Conservation (phyloP, 2,888 invertebrate genomes). For the Plagodis dolabraria region DNA sequence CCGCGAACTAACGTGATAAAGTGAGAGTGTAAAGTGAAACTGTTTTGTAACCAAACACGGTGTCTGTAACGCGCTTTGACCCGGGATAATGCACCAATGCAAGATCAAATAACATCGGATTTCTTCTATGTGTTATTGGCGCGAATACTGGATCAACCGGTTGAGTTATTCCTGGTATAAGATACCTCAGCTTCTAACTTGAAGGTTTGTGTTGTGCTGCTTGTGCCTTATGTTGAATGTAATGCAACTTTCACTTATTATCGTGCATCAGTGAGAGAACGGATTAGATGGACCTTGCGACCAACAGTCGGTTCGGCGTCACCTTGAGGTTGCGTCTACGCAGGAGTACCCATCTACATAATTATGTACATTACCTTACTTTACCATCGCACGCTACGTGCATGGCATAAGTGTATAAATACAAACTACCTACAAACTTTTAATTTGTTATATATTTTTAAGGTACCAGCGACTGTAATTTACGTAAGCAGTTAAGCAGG, state of each 20-base stretch:
- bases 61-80: constrained; percentile 2
- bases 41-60: constrained; percentile 34
- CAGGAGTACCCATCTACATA: constrained; percentile 1
- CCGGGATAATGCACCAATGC: constrained; percentile 14
- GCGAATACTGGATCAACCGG: constrained; percentile 33
- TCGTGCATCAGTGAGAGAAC: constrained; percentile 62
- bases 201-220: constrained; percentile 29
- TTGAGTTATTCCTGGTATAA: constrained; percentile 28
- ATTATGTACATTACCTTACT: constrained; percentile 9
- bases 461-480: no score
- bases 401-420: constrained; percentile 22
- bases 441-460: no score
- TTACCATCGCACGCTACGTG: constrained; percentile 11
- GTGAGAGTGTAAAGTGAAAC: constrained; percentile 74
- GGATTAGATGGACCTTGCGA: constrained; percentile 73
- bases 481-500: no score
- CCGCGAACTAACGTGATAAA: constrained; percentile 51
- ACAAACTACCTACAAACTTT: no score
- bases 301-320: constrained; percentile 50
- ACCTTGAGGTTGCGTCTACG: constrained; percentile 64
- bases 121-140: constrained; percentile 30
- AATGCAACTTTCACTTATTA: constrained; percentile 66
- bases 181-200: constrained; percentile 20
- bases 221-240: constrained; percentile 24
- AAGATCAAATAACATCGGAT: constrained; percentile 11